phyloP scores from a whole-genome alignment of 2,797 vertebrate species.

The Liasis olivaceus region DNA sequence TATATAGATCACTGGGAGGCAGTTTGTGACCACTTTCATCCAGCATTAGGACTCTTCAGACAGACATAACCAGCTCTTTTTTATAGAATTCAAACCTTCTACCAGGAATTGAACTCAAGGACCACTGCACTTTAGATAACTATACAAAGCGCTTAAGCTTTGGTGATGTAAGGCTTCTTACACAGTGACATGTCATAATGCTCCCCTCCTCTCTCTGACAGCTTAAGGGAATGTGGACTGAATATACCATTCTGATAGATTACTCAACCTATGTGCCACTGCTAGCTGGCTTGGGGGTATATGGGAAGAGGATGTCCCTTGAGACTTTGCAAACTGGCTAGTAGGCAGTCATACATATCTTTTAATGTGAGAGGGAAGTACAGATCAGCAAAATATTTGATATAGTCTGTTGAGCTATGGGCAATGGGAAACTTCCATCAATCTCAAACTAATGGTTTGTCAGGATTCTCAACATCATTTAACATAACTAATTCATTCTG shows the following conservation, averaged over 20 bases:
- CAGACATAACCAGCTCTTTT: background rate
- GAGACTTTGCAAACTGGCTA: background rate
- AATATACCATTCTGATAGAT: background rate
- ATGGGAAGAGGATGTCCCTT: background rate
- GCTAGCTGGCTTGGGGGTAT: background rate
- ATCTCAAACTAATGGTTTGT: background rate
- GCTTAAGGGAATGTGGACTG: background rate
- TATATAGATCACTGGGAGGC: background rate
- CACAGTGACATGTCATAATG: background rate
- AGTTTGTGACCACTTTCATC: background rate
- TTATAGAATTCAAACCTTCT: background rate
- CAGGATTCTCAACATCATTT: background rate
- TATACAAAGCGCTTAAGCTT: background rate
- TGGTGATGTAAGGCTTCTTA: background rate
- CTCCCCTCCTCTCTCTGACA: background rate
- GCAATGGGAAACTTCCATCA: background rate
- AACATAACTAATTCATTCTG: background rate
- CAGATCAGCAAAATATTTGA: background rate
- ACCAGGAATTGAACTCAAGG: background rate
- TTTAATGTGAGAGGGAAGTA: background rate
- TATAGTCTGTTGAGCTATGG: background rate
- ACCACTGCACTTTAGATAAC: background rate
- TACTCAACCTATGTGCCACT: background rate
- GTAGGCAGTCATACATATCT: background rate
- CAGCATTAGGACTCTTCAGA: background rate